These are phyloP conservation scores for Microcebus lehilahytsara DNA, from an alignment of 2,113 vertebrate genomes.

Conservation along the genomic window DNA sequence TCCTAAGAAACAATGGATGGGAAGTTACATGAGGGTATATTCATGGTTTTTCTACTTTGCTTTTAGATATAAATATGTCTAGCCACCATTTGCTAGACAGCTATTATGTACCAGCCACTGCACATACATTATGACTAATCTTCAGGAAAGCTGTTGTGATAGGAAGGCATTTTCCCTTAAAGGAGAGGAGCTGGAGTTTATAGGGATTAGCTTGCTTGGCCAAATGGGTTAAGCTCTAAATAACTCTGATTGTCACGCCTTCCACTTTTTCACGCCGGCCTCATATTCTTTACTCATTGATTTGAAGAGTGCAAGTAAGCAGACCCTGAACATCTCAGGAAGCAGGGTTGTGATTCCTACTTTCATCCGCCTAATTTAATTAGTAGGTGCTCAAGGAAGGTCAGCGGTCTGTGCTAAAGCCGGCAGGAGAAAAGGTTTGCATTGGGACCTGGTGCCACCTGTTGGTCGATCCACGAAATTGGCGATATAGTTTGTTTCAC, in stretches of 20 bases:
- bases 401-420: accelerated
- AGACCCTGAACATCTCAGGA: neutral
- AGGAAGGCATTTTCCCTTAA: neutral
- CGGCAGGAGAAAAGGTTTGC: neutral
- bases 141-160: neutral
- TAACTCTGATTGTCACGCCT: neutral
- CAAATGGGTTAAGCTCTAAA: neutral
- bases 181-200: neutral
- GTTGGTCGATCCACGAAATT: slow-evolving; percentile 73
- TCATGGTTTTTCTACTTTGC: neutral
- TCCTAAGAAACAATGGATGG: neutral
- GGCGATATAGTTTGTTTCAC: neutral
- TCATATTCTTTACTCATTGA: neutral
- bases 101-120: neutral
- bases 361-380: neutral
- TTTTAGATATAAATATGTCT: neutral
- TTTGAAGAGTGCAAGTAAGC: neutral
- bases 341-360: neutral
- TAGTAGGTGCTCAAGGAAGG: neutral
- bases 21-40: neutral
- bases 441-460: slow-evolving; percentile 79
- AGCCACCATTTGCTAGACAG: neutral
- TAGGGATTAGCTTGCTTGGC: neutral
- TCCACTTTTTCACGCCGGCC: neutral
- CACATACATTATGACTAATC: neutral